Percentiles rank a stretch among this genome's conserved stretches.
Evolutionary conservation across 2,113 vertebrate genomes (phyloP).

Genomic region (human): GRCh38 chr5:41168501-41169000

Average conservation of each 20-base stretch:
- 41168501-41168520: not conserved
- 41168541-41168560: not conserved
- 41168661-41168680: not conserved
- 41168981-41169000: not conserved
- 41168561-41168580: not conserved
- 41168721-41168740: not conserved
- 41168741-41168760: not conserved
- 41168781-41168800: not conserved
- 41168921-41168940: not conserved
- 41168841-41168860: not conserved
- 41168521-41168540: not conserved
- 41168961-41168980: not conserved
- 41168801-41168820: not conserved
- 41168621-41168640: not conserved
- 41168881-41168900: not conserved
- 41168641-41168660: not conserved
- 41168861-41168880: not conserved
- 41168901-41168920: not conserved
- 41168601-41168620: not conserved
- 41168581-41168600: not conserved
- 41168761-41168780: not conserved
- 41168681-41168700: not conserved
- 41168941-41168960: not conserved
- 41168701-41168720: not conserved
- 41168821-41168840: not conserved